Base-by-base conservation (phyloP, 1,140 invertebrate species). In the Saxidomus purpurata region DNA sequence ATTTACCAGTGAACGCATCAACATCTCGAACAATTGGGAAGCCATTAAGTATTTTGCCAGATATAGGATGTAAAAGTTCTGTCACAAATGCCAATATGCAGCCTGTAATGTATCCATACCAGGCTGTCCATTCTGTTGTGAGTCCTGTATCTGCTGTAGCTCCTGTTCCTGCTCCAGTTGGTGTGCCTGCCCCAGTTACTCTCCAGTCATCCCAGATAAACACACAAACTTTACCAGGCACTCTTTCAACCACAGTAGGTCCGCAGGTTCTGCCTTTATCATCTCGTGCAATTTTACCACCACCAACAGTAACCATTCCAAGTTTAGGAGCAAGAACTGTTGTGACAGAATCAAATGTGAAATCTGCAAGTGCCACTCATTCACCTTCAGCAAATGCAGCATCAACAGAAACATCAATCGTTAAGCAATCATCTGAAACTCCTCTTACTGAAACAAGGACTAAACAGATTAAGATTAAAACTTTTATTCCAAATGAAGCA, bases 381-480 rank as follows among this genome's bases (percentile, higher is more conserved):
- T n/a, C n/a, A n/a, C 13, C 52, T 15, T 55, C 52, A 55, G n/a
- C n/a, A 55, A 55, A 13, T 55, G 13, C 52, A 55, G 13, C 13
- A 55, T 55, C 52, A 13, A 55, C n/a, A n/a, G 52, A n/a, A 55
- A 55, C 52, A 55, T 55, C n/a, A n/a, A n/a, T n/a, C n/a, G n/a
- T n/a, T n/a, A n/a, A n/a, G n/a, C n/a, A n/a, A n/a, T 8, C 8
- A 31, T 63, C 19, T 22, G 28, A 47, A 40, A 31, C 15, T 74
- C 17, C 31, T 15, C 2, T 9, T 8, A 11, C 19, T 38, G 69
- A 38, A 38, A 40, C 43, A 61, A 55, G 43, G 28, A 19, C 34
- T 15, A 85, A 85, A 74, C 82, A 69, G 17, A 61, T 85, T 71
- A 1, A 67, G 22, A 47, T 85, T 6, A 85, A 71, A 40, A 52